These are phyloP conservation scores for Platorchestia sp. DNA, from an alignment of 1,140 invertebrate genomes.

Conservation along the genomic window DNA sequence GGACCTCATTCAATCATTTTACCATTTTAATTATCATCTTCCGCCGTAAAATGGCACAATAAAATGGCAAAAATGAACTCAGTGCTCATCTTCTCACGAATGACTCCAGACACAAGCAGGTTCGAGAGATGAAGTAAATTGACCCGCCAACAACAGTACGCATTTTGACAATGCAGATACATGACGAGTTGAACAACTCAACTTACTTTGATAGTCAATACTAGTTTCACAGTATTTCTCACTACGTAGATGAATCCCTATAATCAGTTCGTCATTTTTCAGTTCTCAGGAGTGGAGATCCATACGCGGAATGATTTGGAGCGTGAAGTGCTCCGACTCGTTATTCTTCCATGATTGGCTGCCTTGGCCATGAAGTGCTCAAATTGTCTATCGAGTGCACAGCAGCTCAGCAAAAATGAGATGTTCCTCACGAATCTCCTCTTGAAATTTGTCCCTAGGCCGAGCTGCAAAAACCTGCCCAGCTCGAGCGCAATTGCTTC, in stretches of 20 bases:
- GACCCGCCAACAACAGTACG: too few relatives aligned
- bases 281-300: not conserved
- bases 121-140: too few relatives aligned
- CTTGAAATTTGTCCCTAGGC: not conserved
- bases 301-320: not conserved
- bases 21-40: too few relatives aligned
- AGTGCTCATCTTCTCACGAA: too few relatives aligned
- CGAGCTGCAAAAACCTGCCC: not conserved
- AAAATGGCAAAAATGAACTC: too few relatives aligned
- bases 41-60: too few relatives aligned
- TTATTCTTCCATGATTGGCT: not conserved
- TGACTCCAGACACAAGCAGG: too few relatives aligned
- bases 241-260: not conserved
- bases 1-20: too few relatives aligned
- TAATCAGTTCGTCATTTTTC: not conserved
- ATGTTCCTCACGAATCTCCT: not conserved
- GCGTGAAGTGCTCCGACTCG: not conserved
- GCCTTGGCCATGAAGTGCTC: not conserved
- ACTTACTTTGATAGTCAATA: not conserved
- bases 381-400: conserved; percentile 28
- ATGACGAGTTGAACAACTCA: too few relatives aligned
- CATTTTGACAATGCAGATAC: too few relatives aligned
- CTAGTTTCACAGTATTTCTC: not conserved
- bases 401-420: conserved; percentile 41
- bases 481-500: not conserved